Evolutionary conservation across 2,888 invertebrate species (phyloP), one percentile per base, ranked within the genome.

Genomic region (Ochropacha duplaris): DNA sequence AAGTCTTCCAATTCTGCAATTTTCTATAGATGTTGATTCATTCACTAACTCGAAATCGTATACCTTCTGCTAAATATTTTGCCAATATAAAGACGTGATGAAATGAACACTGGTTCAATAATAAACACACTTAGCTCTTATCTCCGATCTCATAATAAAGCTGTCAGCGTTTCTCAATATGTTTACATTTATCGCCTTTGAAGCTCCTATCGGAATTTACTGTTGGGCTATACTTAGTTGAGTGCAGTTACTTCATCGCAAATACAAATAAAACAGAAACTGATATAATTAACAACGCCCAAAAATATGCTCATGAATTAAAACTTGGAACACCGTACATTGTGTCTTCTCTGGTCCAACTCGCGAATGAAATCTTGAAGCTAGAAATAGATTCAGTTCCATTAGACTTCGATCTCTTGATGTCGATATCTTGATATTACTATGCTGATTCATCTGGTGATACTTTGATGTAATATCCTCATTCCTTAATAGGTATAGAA

Each of bases 61-160:
- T 44, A 39, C 5, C 9, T 44, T 6, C 16, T 9, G 19, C 16
- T 44, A 44, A n/a, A n/a, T 36, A 4, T 36, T 44, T 9, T 19
- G 19, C 44, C 19, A 44, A 9, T 36, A 54, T 56, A 57, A 60
- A 50, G 58, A 66, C 66, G 76, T 73, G 74, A 65, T 52, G 62
- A 58, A 72, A 74, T 68, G 68, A 59, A 59, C 9, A 57, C 54
- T 52, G 22, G 50, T 51, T 54, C 62, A 73, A 66, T 54, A 74
- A 71, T 31, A 28, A 31, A 24, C 26, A 74, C 71, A 73, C 26
- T 34, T 16, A n/a, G 14, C 56, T 61, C 57, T 61, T 58, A 65
- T 64, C 66, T 63, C 60, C 54, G 58, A 50, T 49, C 54, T 34
- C 31, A 52, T 14, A 52, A 52, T 52, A 52, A 31, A 34, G 54